Evolutionary conservation across 2,888 invertebrate species (phyloP), one percentile per base, ranked within the genome.

Genomic region (Yponomeuta malinellus): DNA sequence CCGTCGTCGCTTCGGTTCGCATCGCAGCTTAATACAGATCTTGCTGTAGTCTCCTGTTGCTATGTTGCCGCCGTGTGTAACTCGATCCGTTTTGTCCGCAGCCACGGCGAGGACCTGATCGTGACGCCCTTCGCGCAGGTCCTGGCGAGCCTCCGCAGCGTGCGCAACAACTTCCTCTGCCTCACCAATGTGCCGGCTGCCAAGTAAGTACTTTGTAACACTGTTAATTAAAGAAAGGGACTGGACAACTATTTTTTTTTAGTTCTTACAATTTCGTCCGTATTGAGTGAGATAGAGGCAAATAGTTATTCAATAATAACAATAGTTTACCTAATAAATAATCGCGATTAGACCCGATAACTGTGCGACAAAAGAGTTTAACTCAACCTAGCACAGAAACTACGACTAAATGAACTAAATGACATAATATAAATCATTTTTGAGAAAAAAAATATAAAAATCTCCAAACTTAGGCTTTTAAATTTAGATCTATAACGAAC

Each of bases 51-150:
- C 6, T 43, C 43, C 9, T 43, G 43, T 43, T 43, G 43, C 43
- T 43, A 43, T 59, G 52, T 2, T 15, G 15, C 5, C 5, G 15
- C 52, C 52, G 15, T 15, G 15, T 15, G 52, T 59, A 59, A 59
- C 12, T 9, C 15, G 52, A 59, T 72, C 63, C 72, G 72, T 79
- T 81, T 90, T 89, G 87, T 88, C 75, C 81, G 78, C 93, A 93
- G 98, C 93, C 98, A 99, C 94, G 98, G 98, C 86, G 99, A 99
- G 94, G 99, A 99, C 93, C 95, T 99, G 93, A 99, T 99, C 87
- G 99, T 99, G 88, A 99, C 99, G 81, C 99, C 99, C 82, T 99
- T 99, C 94, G 99, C 99, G 91, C 99, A 99, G 95, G 98, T 99
- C 91, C 95, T 99, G 93, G 99, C 99, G 90, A 98, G 98, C 93